A percentile compares a stretch with the other conserved stretches of the same genome.
phyloP scores from a whole-genome alignment of 1,140 invertebrate species.

The Drosophila murphyi region DNA sequence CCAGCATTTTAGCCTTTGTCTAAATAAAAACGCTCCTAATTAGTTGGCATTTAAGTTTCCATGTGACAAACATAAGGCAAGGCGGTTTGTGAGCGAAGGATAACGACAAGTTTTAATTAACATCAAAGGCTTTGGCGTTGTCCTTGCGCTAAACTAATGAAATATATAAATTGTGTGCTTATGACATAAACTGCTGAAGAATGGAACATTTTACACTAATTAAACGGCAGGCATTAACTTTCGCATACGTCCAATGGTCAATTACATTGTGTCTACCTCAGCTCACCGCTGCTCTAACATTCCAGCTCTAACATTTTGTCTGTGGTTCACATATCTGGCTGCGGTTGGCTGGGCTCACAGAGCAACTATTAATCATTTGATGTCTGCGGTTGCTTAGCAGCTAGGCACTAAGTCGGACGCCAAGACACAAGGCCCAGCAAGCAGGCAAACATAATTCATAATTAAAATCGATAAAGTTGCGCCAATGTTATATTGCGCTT shows the following conservation, averaged over 20 bases:
- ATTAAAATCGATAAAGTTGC: constrained; percentile 73
- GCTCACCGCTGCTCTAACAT: background rate
- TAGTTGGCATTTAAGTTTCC: constrained; percentile 22
- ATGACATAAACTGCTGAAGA: constrained; percentile 18
- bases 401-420: constrained; percentile 11
- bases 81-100: background rate
- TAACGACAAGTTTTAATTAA: constrained; percentile 44
- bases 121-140: constrained; percentile 49
- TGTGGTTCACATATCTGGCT: constrained; percentile 34
- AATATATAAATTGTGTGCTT: constrained; percentile 49
- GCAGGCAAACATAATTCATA: constrained; percentile 66
- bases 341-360: constrained; percentile 20
- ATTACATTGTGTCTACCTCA: constrained; percentile 2
- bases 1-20: constrained; percentile 10
- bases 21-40: constrained; percentile 16
- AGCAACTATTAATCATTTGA: constrained; percentile 72
- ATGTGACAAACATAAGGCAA: constrained; percentile 14
- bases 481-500: constrained; percentile 4
- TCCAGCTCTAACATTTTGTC: background rate
- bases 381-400: constrained; percentile 41
- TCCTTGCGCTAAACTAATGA: constrained; percentile 48
- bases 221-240: constrained; percentile 25
- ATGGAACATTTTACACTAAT: constrained; percentile 50
- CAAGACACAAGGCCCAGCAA: background rate
- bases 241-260: constrained; percentile 8